phyloP scores from a whole-genome alignment of 2,797 vertebrate genomes.

The Premnoplex brunnescens region DNA sequence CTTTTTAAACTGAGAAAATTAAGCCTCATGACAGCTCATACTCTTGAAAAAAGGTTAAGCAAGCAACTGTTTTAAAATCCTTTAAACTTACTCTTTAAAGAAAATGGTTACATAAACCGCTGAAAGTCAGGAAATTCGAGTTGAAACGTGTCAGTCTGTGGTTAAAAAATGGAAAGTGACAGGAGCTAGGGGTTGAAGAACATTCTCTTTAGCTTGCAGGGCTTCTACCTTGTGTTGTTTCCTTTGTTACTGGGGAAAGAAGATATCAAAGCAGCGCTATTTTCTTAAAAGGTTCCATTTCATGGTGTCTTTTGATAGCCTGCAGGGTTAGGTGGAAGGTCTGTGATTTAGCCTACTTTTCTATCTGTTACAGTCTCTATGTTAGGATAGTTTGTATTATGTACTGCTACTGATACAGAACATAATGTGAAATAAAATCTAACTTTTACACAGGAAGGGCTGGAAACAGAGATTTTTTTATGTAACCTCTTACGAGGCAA shows the following conservation, averaged over 20 bases:
- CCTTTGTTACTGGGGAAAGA: conserved; percentile 64
- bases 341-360: conserved; percentile 64
- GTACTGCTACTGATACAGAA: background rate
- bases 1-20: conserved; percentile 11
- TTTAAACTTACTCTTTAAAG: conserved; percentile 65
- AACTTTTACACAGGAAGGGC: background rate
- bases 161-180: conserved; percentile 78
- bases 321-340: conserved; percentile 41
- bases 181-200: conserved; percentile 67
- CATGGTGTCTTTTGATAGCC: conserved; percentile 46
- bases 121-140: conserved; percentile 77
- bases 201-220: conserved; percentile 61
- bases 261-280: conserved; percentile 44
- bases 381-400: conserved; percentile 22
- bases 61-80: conserved; percentile 57
- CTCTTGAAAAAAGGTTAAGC: conserved; percentile 28
- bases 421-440: conserved; percentile 13
- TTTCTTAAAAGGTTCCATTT: conserved; percentile 65
- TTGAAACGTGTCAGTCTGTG: conserved; percentile 78
- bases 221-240: conserved; percentile 62
- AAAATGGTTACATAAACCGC: conserved; percentile 57
- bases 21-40: background rate
- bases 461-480: background rate
- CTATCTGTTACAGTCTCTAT: background rate
- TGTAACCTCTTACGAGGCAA: background rate